Percentiles rank a stretch among this genome's conserved stretches.
Evolutionary conservation across 1,140 invertebrate species (phyloP).

Genomic region (Mactra quadrangularis): DNA sequence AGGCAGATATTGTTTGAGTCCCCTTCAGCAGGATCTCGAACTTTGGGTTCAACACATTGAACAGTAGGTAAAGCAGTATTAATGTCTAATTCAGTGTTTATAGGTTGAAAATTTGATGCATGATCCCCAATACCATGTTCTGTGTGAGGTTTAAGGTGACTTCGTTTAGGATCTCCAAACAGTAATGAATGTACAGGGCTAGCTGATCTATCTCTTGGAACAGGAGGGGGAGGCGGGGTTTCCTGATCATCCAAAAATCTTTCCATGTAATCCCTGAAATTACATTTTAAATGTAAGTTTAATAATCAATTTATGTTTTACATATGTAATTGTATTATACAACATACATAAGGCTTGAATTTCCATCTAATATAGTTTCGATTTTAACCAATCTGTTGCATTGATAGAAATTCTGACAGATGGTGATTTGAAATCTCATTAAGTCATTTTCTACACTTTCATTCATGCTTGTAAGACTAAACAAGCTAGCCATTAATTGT

Average conservation of each 20-base stretch:
- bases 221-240: conserved; percentile 69
- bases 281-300: conserved; percentile 66
- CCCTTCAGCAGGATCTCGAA: conserved; percentile 16
- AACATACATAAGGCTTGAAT: too few species aligned
- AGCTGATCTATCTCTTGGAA: conserved; percentile 73
- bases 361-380: too few species aligned
- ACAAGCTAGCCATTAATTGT: too few species aligned
- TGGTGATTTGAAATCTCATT: too few species aligned
- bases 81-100: conserved; percentile 33
- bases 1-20: background rate
- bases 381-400: too few species aligned
- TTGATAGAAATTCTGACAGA: too few species aligned
- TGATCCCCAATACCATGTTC: conserved; percentile 51
- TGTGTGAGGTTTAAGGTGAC: conserved; percentile 72
- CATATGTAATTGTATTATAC: too few species aligned
- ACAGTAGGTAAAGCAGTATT: conserved; percentile 58
- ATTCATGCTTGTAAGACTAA: too few species aligned
- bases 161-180: conserved; percentile 87
- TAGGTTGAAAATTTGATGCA: conserved; percentile 41
- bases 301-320: too few species aligned
- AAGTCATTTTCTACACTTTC: too few species aligned
- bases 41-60: conserved; percentile 34
- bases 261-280: conserved; percentile 93
- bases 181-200: conserved; percentile 86
- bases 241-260: conserved; percentile 93